phyloP scores from a whole-genome alignment of 1,140 invertebrate genomes.

The Papilio dardanus region DNA sequence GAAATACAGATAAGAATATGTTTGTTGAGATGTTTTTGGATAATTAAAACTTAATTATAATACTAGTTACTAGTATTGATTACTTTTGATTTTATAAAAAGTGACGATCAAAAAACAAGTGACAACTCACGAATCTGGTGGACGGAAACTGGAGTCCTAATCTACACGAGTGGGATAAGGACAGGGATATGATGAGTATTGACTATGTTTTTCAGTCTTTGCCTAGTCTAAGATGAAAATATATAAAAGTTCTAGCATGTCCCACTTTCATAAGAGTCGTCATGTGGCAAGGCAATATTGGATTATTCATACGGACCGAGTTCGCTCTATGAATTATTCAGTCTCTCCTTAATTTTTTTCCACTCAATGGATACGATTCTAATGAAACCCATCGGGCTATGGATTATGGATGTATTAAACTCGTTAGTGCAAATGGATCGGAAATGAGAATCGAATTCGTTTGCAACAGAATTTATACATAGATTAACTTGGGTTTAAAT shows the following conservation, averaged over 20 bases:
- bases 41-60: too few relatives aligned
- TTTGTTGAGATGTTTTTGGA: too few relatives aligned
- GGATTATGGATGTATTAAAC: conserved; percentile 11
- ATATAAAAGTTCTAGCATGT: not conserved
- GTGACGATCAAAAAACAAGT: too few relatives aligned
- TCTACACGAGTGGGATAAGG: too few relatives aligned
- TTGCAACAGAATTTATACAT: not conserved
- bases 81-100: too few relatives aligned
- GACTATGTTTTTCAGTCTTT: not conserved
- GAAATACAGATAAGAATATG: too few relatives aligned
- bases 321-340: conserved; percentile 4
- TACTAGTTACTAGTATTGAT: too few relatives aligned
- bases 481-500: too few relatives aligned
- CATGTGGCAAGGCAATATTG: not conserved
- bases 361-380: conserved; percentile 22
- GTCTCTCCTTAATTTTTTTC: conserved; percentile 8
- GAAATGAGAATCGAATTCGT: not conserved
- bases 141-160: too few relatives aligned
- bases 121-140: too few relatives aligned
- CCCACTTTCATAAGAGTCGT: conserved; percentile 3
- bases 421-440: conserved; percentile 1
- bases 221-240: not conserved
- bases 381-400: not conserved
- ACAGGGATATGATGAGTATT: too few relatives aligned
- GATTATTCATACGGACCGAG: conserved; percentile 14